Evolutionary conservation across 1,140 invertebrate species (phyloP).

Genomic region (Aphis gossypii): DNA sequence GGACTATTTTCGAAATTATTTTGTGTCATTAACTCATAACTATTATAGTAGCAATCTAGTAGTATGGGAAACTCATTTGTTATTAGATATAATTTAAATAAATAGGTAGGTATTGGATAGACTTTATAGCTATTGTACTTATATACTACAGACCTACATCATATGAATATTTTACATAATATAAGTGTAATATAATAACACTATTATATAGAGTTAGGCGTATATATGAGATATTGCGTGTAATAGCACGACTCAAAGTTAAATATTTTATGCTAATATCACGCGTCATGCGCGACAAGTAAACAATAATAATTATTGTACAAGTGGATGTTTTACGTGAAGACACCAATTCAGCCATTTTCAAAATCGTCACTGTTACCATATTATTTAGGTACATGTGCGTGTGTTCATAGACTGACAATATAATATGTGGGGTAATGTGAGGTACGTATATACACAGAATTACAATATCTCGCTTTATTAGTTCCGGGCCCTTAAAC

Average conservation of each 20-base stretch:
- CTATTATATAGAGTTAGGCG: too few relatives aligned
- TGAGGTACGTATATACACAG: neutral
- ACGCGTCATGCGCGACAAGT: neutral
- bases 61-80: neutral
- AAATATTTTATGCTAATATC: too few relatives aligned
- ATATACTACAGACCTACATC: neutral
- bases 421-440: neutral
- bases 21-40: too few relatives aligned
- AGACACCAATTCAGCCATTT: too few relatives aligned
- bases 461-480: conserved; percentile 54
- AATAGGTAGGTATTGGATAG: neutral
- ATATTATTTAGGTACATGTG: neutral
- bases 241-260: too few relatives aligned
- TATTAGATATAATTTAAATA: too few relatives aligned
- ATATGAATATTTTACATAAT: neutral
- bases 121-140: neutral
- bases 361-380: neutral
- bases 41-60: neutral
- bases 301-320: neutral
- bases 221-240: too few relatives aligned
- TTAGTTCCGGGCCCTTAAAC: conserved; percentile 57
- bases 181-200: neutral
- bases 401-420: neutral
- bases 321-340: neutral
- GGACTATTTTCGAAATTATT: too few relatives aligned